Base-by-base conservation (phyloP, 2,888 invertebrate species). In the Tuta absoluta region DNA sequence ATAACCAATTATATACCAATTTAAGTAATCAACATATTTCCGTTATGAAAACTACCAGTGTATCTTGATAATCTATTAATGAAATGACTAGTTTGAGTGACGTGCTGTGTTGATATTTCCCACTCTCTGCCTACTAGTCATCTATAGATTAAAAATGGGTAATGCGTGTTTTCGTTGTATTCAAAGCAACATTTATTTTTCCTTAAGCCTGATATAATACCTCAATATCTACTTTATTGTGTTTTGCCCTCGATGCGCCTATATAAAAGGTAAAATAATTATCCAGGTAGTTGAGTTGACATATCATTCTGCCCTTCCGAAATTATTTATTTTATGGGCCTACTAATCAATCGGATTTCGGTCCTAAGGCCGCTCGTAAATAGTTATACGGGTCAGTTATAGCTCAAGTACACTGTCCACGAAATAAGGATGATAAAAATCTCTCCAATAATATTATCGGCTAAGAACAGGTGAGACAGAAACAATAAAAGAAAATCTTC, bases 321-420 rank as follows among this genome's bases (percentile, higher is more conserved):
- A 85, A 87, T 87, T 83, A 84, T 86, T 85, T 85, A 85, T 85
- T 89, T 88, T 86, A 88, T 85, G 86, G 85, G 69, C 75, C 79
- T 75, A 79, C 76, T 83, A 86, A 87, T 86, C 87, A 85, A 85
- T 84, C 84, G 82, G 76, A 81, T 77, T 78, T 77, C 77, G 79
- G 83, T 78, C 70, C 71, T 63, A 73, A 77, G 75, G 79, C 79
- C 70, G 76, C 67, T 77, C 81, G 77, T 86, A 85, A 87, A 85
- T 80, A 81, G 73, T 78, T 78, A 80, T 75, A 72, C 33, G 33
- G 75, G 75, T 75, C 74, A 80, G 73, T 78, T 78, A 80, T 75
- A 72, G 75, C 75, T 75, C 75, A 76, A 81, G 80, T 81, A 82
- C 78, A 80, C 73, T 77, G 74, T 72, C 73, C 64, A 69, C 67